These are phyloP conservation scores for Elysia chlorotica DNA, from an alignment of 1,140 invertebrate species.

Conservation along the genomic window DNA sequence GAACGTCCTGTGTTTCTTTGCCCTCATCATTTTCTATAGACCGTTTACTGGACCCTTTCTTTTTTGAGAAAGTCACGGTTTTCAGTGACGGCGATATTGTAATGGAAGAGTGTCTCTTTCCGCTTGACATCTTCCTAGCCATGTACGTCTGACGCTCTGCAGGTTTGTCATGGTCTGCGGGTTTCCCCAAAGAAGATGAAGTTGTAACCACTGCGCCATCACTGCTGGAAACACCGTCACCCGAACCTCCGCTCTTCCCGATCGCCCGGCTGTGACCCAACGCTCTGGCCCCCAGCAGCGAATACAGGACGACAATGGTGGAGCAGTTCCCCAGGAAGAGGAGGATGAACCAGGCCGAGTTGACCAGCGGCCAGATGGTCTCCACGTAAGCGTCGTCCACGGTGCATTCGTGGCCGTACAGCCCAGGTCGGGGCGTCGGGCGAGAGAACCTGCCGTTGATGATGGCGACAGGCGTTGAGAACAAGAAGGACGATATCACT, in stretches of 20 bases:
- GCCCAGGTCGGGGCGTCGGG: neutral
- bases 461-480: conserved; percentile 17
- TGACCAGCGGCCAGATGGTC: conserved; percentile 21
- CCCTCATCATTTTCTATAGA: neutral
- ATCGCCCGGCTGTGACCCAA: neutral
- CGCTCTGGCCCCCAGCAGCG: neutral
- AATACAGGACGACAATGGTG: conserved; percentile 12
- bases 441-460: conserved; percentile 22
- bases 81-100: neutral
- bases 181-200: neutral
- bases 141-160: neutral
- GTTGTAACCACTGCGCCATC: neutral
- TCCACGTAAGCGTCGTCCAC: conserved; percentile 18
- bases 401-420: conserved; percentile 22
- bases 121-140: neutral
- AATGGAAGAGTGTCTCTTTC: neutral
- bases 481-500: neutral
- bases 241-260: neutral
- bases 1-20: neutral
- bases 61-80: too few species aligned
- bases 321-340: conserved; percentile 14
- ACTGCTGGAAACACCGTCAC: neutral
- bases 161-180: neutral
- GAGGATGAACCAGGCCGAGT: conserved; percentile 14
- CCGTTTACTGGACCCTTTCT: too few species aligned